phyloP scores from a whole-genome alignment of 2,113 vertebrate species.

The Irena cyanogastra region DNA sequence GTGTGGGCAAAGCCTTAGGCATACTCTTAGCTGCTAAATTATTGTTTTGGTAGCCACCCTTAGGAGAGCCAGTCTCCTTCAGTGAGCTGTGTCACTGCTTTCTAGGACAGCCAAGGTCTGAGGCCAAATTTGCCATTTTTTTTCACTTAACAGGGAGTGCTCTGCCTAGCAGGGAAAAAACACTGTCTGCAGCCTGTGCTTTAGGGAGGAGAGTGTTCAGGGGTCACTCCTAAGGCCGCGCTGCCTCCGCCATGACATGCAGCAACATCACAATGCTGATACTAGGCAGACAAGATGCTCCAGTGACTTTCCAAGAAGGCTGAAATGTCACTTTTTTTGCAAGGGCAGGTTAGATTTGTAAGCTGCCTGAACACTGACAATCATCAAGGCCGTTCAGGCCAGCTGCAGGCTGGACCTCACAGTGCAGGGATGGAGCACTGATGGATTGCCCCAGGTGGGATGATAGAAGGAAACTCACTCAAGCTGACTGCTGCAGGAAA shows the following conservation, averaged over 20 bases:
- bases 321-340: neutral
- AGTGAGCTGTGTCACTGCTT: neutral
- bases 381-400: neutral
- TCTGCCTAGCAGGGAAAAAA: neutral
- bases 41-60: neutral
- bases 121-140: neutral
- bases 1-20: neutral
- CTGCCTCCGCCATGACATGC: neutral
- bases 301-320: neutral
- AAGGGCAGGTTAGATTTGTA: neutral
- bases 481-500: neutral
- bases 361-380: neutral
- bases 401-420: neutral
- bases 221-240: neutral
- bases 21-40: neutral
- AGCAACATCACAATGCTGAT: neutral
- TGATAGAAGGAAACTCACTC: neutral
- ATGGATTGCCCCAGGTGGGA: neutral
- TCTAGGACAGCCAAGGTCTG: neutral
- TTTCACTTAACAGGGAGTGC: neutral
- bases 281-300: neutral
- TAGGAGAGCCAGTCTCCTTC: neutral
- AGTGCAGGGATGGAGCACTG: neutral
- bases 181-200: neutral
- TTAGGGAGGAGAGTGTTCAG: neutral